These are phyloP conservation scores for Aspidiotus rigidus DNA, from an alignment of 2,888 invertebrate species.

Conservation along the genomic window DNA sequence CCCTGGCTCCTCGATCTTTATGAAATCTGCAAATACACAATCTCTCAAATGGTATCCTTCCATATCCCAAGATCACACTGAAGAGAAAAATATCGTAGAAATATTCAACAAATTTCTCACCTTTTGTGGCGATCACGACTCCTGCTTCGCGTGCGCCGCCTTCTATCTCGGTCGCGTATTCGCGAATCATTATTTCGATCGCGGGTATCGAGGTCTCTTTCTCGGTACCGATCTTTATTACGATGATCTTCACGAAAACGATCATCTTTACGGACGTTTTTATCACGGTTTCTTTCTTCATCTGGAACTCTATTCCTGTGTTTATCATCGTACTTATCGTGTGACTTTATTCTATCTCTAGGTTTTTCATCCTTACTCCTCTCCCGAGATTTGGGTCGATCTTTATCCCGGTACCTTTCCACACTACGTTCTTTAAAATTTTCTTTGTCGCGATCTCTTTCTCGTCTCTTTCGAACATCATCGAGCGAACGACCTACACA, in stretches of 20 bases:
- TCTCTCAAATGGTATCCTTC: no score
- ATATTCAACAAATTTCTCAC: constrained; percentile 21
- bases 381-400: constrained; percentile 27
- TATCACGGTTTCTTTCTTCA: constrained; percentile 39
- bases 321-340: constrained; percentile 24
- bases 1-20: constrained; percentile 38
- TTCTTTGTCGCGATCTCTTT: constrained; percentile 31
- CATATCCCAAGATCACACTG: no score
- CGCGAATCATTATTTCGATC: constrained; percentile 41
- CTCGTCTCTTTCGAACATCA: background rate
- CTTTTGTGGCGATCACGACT: constrained; percentile 36
- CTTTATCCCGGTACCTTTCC: constrained; percentile 34
- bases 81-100: no score
- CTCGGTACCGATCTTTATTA: constrained; percentile 38
- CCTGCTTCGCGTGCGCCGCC: constrained; percentile 29
- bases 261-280: constrained; percentile 35
- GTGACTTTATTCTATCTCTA: constrained; percentile 27
- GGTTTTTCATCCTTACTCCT: constrained; percentile 35
- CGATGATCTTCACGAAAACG: constrained; percentile 35
- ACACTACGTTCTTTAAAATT: constrained; percentile 29
- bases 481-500: background rate
- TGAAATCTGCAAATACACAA: constrained; percentile 26
- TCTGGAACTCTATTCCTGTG: constrained; percentile 39
- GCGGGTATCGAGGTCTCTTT: constrained; percentile 36
- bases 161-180: constrained; percentile 37